phyloP scores from a whole-genome alignment of 2,888 invertebrate genomes.

The Scelioninae gen. 2 region DNA sequence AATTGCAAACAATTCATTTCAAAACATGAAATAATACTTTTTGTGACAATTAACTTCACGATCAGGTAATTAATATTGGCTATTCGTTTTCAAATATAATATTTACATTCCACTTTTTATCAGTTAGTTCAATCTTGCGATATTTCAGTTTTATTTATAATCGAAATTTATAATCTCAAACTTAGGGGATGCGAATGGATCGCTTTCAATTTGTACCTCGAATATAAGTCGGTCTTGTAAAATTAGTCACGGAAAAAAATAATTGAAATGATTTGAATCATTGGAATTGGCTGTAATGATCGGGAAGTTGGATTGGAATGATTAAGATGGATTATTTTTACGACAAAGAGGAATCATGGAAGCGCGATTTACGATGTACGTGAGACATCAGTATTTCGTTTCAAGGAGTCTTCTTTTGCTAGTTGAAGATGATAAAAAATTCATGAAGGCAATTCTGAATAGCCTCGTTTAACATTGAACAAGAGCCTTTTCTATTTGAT shows the following conservation, averaged over 20 bases:
- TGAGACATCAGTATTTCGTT: slow-evolving; percentile 49
- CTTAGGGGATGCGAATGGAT: no score
- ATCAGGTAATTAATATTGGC: no score
- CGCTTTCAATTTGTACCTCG: no score
- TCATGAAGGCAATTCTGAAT: slow-evolving; percentile 54
- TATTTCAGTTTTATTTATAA: no score
- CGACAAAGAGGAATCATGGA: slow-evolving; percentile 47
- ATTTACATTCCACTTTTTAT: no score
- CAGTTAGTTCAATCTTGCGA: no score
- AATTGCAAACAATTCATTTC: not conserved
- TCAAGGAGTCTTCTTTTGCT: slow-evolving; percentile 40
- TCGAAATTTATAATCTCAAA: no score
- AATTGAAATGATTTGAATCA: slow-evolving; percentile 27
- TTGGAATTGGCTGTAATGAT: slow-evolving; percentile 30
- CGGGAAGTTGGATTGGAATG: slow-evolving; percentile 29
- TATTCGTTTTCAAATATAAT: no score
- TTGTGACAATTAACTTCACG: not conserved
- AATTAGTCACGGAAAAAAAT: not conserved
- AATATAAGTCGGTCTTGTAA: no score
- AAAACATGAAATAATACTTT: not conserved
- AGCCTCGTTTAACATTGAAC: slow-evolving; percentile 45
- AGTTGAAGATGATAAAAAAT: slow-evolving; percentile 53
- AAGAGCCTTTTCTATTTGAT: slow-evolving; percentile 48
- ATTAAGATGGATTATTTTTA: slow-evolving; percentile 51
- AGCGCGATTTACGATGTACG: slow-evolving; percentile 52